These are phyloP conservation scores for Callithrix jacchus DNA, from an alignment of 2,113 vertebrate genomes.

Conservation along the genomic window DNA sequence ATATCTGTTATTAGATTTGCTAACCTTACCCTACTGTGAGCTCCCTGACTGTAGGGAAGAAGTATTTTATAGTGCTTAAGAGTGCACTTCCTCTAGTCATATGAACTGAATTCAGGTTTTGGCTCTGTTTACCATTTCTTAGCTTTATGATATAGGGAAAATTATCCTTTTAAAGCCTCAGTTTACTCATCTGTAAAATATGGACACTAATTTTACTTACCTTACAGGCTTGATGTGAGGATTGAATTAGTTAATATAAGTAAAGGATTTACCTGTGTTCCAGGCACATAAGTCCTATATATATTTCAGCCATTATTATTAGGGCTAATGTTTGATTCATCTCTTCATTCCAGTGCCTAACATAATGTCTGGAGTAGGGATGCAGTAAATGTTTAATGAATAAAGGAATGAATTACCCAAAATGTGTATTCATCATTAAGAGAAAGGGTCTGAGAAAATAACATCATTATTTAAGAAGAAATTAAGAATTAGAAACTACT, in stretches of 20 bases:
- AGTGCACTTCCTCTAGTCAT: not conserved
- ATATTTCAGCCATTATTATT: not conserved
- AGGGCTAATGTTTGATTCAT: not conserved
- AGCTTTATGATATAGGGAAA: not conserved
- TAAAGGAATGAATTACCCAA: not conserved
- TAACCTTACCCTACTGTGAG: not conserved
- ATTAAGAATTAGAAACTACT: not conserved
- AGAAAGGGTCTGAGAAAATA: not conserved
- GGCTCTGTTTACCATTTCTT: not conserved
- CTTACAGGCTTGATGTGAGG: not conserved
- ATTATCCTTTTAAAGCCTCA: not conserved
- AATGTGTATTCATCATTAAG: not conserved
- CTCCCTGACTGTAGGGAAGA: not conserved
- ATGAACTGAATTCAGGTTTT: not conserved
- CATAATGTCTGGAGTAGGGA: not conserved
- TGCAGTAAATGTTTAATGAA: not conserved
- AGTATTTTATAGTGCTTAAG: not conserved
- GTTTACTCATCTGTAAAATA: slow-evolving; percentile 8
- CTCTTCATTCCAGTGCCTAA: not conserved
- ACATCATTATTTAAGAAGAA: not conserved
- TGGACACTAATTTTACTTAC: not conserved
- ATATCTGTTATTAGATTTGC: not conserved
- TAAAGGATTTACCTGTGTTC: not conserved
- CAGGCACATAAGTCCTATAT: not conserved
- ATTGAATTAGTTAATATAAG: not conserved